Percentiles rank a stretch among this genome's conserved stretches.
Evolutionary conservation across 2,888 invertebrate genomes (phyloP).

Genomic region (Drosophila villosipedis): DNA sequence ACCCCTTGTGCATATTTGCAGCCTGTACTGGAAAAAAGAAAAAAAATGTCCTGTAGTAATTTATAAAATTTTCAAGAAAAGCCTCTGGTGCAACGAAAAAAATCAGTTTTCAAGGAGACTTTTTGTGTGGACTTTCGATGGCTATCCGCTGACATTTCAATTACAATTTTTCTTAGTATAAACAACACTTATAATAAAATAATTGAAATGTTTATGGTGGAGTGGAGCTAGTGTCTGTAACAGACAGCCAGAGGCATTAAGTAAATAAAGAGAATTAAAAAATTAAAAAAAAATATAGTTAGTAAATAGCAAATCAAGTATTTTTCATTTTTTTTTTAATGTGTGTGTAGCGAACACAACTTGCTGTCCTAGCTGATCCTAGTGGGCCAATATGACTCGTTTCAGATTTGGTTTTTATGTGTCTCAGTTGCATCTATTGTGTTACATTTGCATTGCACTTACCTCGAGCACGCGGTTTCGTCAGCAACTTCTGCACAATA

Average conservation of each 20-base stretch:
- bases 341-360: not conserved
- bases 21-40: not conserved
- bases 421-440: constrained; percentile 5
- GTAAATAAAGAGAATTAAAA: not conserved
- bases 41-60: constrained; percentile 13
- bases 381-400: too few relatives aligned
- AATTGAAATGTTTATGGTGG: not conserved
- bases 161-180: constrained; percentile 31
- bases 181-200: not conserved
- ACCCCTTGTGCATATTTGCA: not conserved
- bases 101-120: constrained; percentile 1
- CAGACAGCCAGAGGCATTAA: not conserved
- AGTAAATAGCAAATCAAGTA: not conserved
- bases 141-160: constrained; percentile 56
- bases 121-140: constrained; percentile 8
- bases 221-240: not conserved
- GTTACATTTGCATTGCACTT: constrained; percentile 78
- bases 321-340: not conserved
- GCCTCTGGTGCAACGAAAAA: constrained; percentile 10
- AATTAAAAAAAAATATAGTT: not conserved
- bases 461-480: constrained; percentile 96
- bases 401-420: constrained; percentile 10
- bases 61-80: constrained; percentile 35
- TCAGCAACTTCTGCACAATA: constrained; percentile 93
- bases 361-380: not conserved